Evolutionary conservation across 2,797 vertebrate species (phyloP).

Genomic region (Trachops cirrhosus): DNA sequence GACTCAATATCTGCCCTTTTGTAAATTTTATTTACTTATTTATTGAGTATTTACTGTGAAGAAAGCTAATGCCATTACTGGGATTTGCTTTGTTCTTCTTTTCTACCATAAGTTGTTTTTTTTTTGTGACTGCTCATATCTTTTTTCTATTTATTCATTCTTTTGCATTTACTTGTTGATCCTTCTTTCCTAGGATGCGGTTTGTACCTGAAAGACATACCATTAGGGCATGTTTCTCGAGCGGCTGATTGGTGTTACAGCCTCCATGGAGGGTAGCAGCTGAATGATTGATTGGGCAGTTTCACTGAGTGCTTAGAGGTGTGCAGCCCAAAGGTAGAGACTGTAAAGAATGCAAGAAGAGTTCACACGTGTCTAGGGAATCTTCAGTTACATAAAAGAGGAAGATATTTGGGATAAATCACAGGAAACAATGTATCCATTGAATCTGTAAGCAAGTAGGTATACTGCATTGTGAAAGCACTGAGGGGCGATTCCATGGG

Average conservation of each 20-base stretch:
- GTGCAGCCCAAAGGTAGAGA: background rate
- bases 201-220: background rate
- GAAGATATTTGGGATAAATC: background rate
- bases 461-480: background rate
- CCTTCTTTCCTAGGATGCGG: background rate
- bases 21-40: background rate
- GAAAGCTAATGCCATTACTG: constrained; percentile 3
- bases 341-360: background rate
- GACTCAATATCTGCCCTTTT: background rate
- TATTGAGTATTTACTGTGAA: background rate
- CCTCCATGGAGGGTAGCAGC: background rate
- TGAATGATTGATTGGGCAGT: background rate
- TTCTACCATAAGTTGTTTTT: background rate
- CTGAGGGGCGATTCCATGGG: background rate
- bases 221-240: background rate
- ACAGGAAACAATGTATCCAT: background rate
- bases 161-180: constrained; percentile 30
- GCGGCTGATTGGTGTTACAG: background rate
- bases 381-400: background rate
- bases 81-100: background rate
- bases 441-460: background rate
- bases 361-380: background rate
- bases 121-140: background rate
- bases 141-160: constrained; percentile 31
- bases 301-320: background rate